Conservation (phyloP, 2,113 vertebrate genomes). For the Pycnonotus jocosus region DNA sequence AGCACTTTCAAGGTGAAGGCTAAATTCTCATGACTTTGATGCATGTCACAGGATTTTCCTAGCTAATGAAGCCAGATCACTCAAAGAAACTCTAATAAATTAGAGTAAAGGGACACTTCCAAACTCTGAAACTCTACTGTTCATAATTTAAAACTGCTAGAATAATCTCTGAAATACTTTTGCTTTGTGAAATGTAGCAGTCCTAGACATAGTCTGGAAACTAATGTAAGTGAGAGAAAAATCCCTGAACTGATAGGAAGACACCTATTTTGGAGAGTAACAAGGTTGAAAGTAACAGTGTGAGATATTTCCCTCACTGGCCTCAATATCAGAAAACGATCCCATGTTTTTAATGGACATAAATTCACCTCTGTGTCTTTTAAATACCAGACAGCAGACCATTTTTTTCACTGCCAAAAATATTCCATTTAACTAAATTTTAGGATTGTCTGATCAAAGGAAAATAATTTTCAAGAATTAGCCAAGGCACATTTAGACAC, state of each 20-base stretch:
- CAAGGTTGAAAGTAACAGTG: not conserved
- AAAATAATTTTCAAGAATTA: not conserved
- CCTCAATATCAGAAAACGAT: not conserved
- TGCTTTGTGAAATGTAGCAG: not conserved
- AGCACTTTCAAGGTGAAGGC: not conserved
- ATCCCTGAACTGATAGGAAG: not conserved
- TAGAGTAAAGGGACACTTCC: not conserved
- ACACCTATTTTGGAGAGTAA: not conserved
- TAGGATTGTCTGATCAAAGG: not conserved
- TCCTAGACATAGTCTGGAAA: not conserved
- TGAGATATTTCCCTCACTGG: not conserved
- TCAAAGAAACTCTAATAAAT: not conserved
- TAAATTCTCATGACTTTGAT: not conserved
- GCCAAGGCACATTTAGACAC: not conserved
- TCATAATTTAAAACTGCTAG: not conserved
- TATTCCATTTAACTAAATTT: not conserved
- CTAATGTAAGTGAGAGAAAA: not conserved
- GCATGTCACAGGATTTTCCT: not conserved
- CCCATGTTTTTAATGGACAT: not conserved
- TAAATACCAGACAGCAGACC: not conserved
- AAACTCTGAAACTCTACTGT: not conserved
- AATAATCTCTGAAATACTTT: not conserved
- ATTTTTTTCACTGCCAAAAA: not conserved
- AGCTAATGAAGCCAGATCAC: not conserved
- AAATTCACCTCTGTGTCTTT: not conserved